Conservation (phyloP, 2,888 invertebrate genomes). For the Rhagophthalmus giganteus region DNA sequence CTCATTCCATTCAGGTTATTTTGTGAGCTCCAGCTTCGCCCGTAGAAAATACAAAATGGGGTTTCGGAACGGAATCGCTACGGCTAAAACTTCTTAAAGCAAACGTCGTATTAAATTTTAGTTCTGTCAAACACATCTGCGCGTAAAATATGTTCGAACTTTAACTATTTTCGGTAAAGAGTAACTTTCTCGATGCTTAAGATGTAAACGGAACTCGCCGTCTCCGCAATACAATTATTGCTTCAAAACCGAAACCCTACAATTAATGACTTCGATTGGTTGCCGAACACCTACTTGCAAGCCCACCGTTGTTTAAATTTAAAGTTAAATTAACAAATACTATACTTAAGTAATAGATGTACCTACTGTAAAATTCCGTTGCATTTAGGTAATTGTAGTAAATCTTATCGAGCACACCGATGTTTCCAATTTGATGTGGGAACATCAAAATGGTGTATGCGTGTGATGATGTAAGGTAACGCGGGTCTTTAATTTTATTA, state of each 20-base stretch:
- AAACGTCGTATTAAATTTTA: conserved; percentile 46
- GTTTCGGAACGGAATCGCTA: conserved; percentile 37
- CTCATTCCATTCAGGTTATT: conserved; percentile 43
- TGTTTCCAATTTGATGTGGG: no score
- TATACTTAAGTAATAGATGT: no score
- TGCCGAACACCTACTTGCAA: conserved; percentile 16
- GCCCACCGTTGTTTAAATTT: conserved; percentile 14
- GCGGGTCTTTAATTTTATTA: no score
- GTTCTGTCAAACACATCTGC: conserved; percentile 48
- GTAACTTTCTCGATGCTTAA: conserved; percentile 29
- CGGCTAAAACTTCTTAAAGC: conserved; percentile 41
- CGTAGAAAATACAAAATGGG: conserved; percentile 43
- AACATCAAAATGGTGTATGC: no score
- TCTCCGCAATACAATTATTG: conserved; percentile 27
- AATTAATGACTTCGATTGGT: conserved; percentile 25
- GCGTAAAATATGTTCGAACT: conserved; percentile 47
- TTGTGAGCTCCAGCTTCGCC: conserved; percentile 43
- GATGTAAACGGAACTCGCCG: conserved; percentile 24
- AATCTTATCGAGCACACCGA: no score
- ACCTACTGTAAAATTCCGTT: no score
- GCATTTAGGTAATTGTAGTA: no score
- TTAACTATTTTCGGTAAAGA: conserved; percentile 39
- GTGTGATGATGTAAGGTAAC: no score
- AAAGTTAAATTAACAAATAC: conserved; percentile 14
- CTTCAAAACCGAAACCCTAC: conserved; percentile 25